phyloP scores from a whole-genome alignment of 2,113 vertebrate species.

The Sus scrofa region T2T-Sscrofa CM000822.6:14740501-14741000 shows the following conservation, averaged over 20 bases:
- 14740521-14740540: not conserved
- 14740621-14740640: not conserved
- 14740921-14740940: not conserved
- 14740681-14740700: no score
- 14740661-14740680: not conserved
- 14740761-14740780: no score
- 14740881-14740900: no score
- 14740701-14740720: no score
- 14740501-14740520: not conserved
- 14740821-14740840: no score
- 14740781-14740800: accelerated
- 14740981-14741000: conserved; percentile 46
- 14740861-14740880: not conserved
- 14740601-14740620: not conserved
- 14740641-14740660: not conserved
- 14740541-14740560: not conserved
- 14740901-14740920: no score
- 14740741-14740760: no score
- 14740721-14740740: no score
- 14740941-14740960: not conserved
- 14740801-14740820: not conserved
- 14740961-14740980: not conserved
- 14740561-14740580: not conserved
- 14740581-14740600: not conserved
- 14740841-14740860: not conserved